Percentiles rank a stretch among this genome's conserved stretches.
Conservation (phyloP, 1,140 invertebrate genomes). For the Ceratoteleas bidentatus region DNA sequence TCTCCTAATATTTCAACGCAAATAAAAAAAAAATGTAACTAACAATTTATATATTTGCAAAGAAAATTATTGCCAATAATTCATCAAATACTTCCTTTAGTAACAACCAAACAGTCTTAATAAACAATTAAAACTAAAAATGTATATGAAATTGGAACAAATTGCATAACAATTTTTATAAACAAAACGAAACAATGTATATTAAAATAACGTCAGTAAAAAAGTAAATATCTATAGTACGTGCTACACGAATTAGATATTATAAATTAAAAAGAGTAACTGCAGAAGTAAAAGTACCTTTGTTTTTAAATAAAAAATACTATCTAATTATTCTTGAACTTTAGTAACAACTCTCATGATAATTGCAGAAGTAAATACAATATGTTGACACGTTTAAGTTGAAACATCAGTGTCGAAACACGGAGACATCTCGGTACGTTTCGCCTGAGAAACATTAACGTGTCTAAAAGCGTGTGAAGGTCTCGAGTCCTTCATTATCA, state of each 20-base stretch:
- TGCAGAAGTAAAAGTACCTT: not conserved
- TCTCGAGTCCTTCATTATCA: conserved; percentile 63
- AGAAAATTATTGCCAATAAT: too few species aligned
- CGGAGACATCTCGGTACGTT: conserved; percentile 36
- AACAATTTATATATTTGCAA: too few species aligned
- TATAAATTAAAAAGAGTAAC: conserved; percentile 4
- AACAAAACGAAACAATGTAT: too few species aligned
- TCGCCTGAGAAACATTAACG: conserved; percentile 47
- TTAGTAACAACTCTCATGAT: conserved; percentile 46
- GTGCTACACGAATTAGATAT: not conserved
- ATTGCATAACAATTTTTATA: too few species aligned
- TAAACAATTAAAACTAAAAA: too few species aligned
- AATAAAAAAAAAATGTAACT: too few species aligned
- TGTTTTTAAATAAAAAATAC: conserved; percentile 19
- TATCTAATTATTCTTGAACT: conserved; percentile 42
- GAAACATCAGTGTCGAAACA: conserved; percentile 56
- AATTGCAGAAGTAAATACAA: conserved; percentile 51
- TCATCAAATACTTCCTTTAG: too few species aligned
- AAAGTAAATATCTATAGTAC: not conserved
- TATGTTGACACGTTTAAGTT: conserved; percentile 58
- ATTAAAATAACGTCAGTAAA: too few species aligned
- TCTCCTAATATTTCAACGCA: too few species aligned
- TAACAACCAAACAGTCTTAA: too few species aligned
- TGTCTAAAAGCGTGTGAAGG: conserved; percentile 56
- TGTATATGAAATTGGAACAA: too few species aligned